These are phyloP conservation scores for Leguminivora glycinivorella DNA, from an alignment of 1,140 invertebrate species.

Conservation along the genomic window DNA sequence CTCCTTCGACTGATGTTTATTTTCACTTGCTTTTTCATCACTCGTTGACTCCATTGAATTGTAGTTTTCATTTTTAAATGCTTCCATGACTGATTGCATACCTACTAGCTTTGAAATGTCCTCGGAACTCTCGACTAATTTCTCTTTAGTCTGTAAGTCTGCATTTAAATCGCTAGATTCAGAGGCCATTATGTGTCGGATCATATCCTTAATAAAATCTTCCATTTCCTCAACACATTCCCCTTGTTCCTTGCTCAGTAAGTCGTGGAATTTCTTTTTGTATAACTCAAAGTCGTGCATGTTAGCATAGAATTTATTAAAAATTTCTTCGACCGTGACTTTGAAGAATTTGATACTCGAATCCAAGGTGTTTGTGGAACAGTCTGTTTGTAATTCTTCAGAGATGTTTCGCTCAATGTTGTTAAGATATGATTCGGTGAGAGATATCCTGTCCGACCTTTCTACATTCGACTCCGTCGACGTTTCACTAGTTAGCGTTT, in stretches of 20 bases:
- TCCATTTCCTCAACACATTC: slow-evolving; percentile 59
- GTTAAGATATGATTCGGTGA: slow-evolving; percentile 52
- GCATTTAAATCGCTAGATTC: slow-evolving; percentile 39
- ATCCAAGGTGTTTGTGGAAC: slow-evolving; percentile 48
- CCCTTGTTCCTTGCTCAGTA: slow-evolving; percentile 51
- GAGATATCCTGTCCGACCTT: slow-evolving; percentile 35
- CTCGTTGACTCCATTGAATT: slow-evolving; percentile 46
- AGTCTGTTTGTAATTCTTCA: slow-evolving; percentile 53
- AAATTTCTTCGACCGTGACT: slow-evolving; percentile 62
- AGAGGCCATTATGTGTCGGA: slow-evolving; percentile 57
- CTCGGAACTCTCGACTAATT: not conserved
- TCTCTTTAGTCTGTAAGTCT: not conserved
- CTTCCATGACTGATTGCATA: slow-evolving; percentile 41
- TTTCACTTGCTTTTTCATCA: slow-evolving; percentile 41
- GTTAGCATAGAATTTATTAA: slow-evolving; percentile 58
- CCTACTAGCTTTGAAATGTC: slow-evolving; percentile 30
- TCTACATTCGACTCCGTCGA: slow-evolving; percentile 5
- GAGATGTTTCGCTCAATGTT: slow-evolving; percentile 57
- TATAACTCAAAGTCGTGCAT: slow-evolving; percentile 67
- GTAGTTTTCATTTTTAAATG: slow-evolving; percentile 59
- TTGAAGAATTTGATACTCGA: slow-evolving; percentile 66
- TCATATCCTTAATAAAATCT: slow-evolving; percentile 61
- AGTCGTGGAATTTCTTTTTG: slow-evolving; percentile 59
- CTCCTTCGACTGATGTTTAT: slow-evolving; percentile 32
- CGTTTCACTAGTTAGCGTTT: slow-evolving; percentile 29